Conservation (phyloP, 2,113 vertebrate genomes). For the Colius striatus region DNA sequence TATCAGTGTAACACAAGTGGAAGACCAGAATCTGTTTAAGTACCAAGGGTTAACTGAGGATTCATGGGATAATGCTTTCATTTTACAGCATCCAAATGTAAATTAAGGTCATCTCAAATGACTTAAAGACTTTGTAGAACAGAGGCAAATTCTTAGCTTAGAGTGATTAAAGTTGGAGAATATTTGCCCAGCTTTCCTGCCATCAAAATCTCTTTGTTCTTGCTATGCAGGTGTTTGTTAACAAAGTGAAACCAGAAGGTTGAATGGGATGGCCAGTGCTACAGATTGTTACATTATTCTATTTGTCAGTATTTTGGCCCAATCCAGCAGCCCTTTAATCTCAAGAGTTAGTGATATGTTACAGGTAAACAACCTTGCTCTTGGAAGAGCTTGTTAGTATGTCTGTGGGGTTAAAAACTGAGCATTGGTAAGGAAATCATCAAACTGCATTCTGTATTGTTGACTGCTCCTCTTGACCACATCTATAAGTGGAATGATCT, state of each 20-base stretch:
- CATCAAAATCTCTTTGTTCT: background rate
- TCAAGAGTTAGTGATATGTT: background rate
- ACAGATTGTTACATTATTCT: background rate
- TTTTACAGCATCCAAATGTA: background rate
- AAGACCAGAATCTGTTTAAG: background rate
- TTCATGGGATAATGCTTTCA: background rate
- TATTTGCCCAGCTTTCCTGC: background rate
- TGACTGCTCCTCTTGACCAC: accelerated
- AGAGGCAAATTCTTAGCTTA: background rate
- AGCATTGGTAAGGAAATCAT: background rate
- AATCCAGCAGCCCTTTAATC: background rate
- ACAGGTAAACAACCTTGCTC: background rate
- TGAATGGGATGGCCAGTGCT: background rate
- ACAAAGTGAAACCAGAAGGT: background rate
- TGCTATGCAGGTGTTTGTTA: background rate
- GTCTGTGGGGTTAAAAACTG: background rate
- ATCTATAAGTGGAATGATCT: background rate
- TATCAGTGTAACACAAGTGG: background rate
- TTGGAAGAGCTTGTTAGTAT: background rate
- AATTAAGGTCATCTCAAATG: background rate
- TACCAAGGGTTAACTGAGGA: background rate
- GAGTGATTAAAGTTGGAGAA: background rate
- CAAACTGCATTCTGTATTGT: too few relatives aligned
- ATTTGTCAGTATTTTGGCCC: background rate
- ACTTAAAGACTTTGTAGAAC: background rate